Percentiles rank a stretch among this genome's conserved stretches.
These are phyloP conservation scores for Ovibos moschatus DNA, from an alignment of 2,113 vertebrate species.

Conservation along the genomic window DNA sequence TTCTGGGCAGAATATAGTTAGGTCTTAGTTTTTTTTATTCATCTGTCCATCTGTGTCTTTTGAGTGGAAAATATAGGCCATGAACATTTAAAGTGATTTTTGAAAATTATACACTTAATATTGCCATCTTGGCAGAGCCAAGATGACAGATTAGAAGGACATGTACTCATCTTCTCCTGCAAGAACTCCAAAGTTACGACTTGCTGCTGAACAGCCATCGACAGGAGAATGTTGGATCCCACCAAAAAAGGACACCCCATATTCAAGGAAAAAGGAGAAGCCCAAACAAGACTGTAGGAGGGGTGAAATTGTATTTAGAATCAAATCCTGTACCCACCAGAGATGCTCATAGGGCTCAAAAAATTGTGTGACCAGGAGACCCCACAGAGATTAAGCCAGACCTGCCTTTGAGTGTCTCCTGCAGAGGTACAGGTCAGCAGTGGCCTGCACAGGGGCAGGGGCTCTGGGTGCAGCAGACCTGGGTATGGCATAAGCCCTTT, in stretches of 20 bases:
- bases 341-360: not conserved
- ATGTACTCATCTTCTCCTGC: not conserved
- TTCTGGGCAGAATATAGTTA: not conserved
- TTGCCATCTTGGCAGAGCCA: not conserved
- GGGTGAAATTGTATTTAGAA: not conserved
- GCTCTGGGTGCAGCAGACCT: not conserved
- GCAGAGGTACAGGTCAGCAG: not conserved
- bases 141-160: not conserved
- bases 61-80: not conserved
- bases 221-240: not conserved
- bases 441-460: not conserved
- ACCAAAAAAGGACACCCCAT: not conserved
- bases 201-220: not conserved
- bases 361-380: not conserved
- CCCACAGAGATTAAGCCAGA: not conserved
- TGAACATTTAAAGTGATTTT: not conserved
- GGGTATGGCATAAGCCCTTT: not conserved
- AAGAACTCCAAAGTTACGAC: not conserved
- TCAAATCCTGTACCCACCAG: not conserved
- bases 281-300: not conserved
- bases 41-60: not conserved
- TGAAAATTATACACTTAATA: not conserved
- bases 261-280: not conserved
- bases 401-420: not conserved
- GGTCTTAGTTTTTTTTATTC: not conserved